These are phyloP conservation scores for Rallus crepitans DNA, from an alignment of 2,797 vertebrate genomes.

Conservation along the genomic window DNA sequence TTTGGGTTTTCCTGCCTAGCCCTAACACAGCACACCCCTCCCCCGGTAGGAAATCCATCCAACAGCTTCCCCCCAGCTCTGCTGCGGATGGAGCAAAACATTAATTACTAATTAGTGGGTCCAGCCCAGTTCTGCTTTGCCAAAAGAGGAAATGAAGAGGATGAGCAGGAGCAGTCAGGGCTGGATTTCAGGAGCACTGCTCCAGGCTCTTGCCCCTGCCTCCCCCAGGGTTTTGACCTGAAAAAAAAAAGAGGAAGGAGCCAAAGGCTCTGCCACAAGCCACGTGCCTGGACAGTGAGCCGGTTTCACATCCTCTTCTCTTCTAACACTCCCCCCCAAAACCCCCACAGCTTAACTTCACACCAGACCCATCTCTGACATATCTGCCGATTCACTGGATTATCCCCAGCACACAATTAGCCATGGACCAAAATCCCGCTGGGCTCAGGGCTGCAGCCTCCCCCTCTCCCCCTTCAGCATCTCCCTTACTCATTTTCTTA, in stretches of 20 bases:
- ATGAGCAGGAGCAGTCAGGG: neutral
- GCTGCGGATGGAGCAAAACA: neutral
- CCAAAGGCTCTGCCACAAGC: neutral
- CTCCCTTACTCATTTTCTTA: neutral
- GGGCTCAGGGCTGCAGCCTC: neutral
- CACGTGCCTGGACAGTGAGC: neutral
- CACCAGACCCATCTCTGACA: neutral
- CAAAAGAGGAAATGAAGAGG: neutral
- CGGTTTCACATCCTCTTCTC: constrained; percentile 38
- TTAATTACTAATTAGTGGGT: neutral
- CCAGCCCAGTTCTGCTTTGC: neutral
- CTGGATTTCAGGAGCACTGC: neutral
- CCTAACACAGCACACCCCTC: neutral
- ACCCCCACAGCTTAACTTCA: neutral
- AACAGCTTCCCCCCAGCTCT: neutral
- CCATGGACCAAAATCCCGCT: neutral
- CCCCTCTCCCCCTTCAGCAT: neutral
- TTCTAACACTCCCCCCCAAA: neutral
- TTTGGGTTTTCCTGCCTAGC: neutral
- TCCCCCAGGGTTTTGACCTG: neutral
- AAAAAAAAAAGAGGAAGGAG: neutral
- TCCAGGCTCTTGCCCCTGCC: neutral
- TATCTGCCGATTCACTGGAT: constrained; percentile 12
- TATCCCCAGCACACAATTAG: neutral
- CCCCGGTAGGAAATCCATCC: neutral